These are phyloP conservation scores for Progne subis DNA, from an alignment of 2,113 vertebrate species.

Conservation along the genomic window DNA sequence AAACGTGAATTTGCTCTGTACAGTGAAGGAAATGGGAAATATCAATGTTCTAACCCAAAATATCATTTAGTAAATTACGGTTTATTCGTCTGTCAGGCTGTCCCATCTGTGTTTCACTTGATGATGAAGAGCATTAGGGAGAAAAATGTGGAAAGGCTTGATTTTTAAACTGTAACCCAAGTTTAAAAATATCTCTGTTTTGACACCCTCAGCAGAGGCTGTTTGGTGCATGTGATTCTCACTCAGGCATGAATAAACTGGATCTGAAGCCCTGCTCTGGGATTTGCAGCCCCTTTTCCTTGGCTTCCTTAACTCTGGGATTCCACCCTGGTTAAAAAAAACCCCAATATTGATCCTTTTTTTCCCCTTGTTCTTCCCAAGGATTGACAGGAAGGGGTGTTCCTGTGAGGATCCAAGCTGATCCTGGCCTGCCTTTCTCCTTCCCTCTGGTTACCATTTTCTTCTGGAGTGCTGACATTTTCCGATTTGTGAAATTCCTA, in stretches of 20 bases:
- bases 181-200: background rate
- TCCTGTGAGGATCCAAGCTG: background rate
- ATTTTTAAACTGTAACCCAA: background rate
- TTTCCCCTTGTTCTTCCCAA: background rate
- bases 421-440: background rate
- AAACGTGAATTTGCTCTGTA: background rate
- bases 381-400: background rate
- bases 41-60: background rate
- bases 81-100: background rate
- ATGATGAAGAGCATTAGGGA: background rate
- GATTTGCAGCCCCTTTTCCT: background rate
- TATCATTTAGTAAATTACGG: background rate
- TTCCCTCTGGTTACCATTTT: background rate
- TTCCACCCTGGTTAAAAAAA: background rate
- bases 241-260: background rate
- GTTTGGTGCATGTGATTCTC: background rate
- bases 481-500: constrained; percentile 25
- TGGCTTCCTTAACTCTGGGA: background rate
- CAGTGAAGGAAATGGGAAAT: background rate
- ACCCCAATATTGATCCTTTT: accelerated
- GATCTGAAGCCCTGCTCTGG: background rate
- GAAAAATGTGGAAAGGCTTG: background rate
- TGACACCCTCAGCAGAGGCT: background rate
- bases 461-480: background rate
- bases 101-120: background rate